Evolutionary conservation across 2,797 vertebrate species (phyloP).

Genomic region (Diplodus puntazzo): DNA sequence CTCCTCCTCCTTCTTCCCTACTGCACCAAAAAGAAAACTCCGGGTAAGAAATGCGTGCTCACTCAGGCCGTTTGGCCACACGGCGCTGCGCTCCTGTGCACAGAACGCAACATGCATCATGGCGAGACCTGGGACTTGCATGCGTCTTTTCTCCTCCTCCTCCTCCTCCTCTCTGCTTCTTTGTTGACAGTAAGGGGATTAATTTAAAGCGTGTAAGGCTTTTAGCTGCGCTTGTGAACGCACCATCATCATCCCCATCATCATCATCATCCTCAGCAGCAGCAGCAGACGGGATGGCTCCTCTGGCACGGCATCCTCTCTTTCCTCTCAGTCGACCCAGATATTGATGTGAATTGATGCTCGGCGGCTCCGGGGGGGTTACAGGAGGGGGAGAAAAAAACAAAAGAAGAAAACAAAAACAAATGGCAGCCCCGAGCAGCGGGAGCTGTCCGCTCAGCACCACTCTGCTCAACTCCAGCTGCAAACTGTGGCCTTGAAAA

Average conservation of each 20-base stretch:
- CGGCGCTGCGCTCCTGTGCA: constrained; percentile 20
- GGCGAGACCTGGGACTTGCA: constrained; percentile 46
- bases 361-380: too few species aligned
- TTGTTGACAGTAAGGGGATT: constrained; percentile 22
- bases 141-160: constrained; percentile 16
- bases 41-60: constrained; percentile 79
- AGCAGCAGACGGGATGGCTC: constrained; percentile 29
- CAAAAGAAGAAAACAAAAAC: background rate
- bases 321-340: constrained; percentile 13
- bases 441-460: constrained; percentile 56
- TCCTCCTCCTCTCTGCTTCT: background rate
- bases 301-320: constrained; percentile 13
- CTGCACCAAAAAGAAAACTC: constrained; percentile 85
- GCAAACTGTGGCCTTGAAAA: constrained; percentile 21
- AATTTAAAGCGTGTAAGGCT: constrained; percentile 17
- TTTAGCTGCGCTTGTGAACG: constrained; percentile 29
- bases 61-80: constrained; percentile 30
- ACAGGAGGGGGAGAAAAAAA: background rate
- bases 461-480: constrained; percentile 32
- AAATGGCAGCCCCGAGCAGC: constrained; percentile 4
- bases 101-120: constrained; percentile 18
- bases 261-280: too few species aligned
- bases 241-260: constrained; percentile 6
- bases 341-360: constrained; percentile 34
- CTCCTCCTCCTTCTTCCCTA: constrained; percentile 62